Conservation (phyloP, 2,113 vertebrate genomes). For the Harpagus bidentatus region DNA sequence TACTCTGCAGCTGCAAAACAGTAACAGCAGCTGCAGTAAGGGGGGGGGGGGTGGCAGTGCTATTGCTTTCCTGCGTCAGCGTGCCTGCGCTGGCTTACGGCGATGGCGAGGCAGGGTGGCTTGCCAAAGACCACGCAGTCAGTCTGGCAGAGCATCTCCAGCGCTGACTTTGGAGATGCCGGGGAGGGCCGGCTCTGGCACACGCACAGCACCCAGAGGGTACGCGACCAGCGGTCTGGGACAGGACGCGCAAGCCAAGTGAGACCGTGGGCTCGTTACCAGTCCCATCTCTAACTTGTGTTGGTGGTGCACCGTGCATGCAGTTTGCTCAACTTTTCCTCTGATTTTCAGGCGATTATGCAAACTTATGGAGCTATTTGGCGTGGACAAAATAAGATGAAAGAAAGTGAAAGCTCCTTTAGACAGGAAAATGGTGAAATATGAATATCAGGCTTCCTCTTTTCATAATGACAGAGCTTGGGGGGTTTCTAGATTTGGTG, state of each 20-base stretch:
- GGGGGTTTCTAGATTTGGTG: background rate
- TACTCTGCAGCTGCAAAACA: background rate
- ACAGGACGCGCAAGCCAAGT: background rate
- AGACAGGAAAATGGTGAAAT: background rate
- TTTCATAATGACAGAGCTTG: background rate
- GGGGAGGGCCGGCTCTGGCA: background rate
- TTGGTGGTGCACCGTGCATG: background rate
- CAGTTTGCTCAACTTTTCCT: too few species aligned
- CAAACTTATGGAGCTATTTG: background rate
- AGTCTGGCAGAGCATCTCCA: background rate
- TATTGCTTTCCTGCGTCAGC: background rate
- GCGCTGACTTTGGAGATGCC: background rate
- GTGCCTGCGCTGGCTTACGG: fast-evolving
- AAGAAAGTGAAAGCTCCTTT: background rate
- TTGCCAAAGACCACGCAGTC: background rate
- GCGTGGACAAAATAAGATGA: background rate
- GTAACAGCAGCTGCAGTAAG: background rate
- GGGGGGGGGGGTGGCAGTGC: background rate
- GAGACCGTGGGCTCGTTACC: background rate
- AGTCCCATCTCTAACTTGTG: background rate
- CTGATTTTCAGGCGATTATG: background rate
- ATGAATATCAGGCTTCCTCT: background rate
- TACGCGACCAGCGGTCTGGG: fast-evolving
- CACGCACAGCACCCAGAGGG: fast-evolving
- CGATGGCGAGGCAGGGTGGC: background rate